These are phyloP conservation scores for Drosophila pseudoananassae DNA, from an alignment of 1,140 invertebrate species.

Conservation along the genomic window DNA sequence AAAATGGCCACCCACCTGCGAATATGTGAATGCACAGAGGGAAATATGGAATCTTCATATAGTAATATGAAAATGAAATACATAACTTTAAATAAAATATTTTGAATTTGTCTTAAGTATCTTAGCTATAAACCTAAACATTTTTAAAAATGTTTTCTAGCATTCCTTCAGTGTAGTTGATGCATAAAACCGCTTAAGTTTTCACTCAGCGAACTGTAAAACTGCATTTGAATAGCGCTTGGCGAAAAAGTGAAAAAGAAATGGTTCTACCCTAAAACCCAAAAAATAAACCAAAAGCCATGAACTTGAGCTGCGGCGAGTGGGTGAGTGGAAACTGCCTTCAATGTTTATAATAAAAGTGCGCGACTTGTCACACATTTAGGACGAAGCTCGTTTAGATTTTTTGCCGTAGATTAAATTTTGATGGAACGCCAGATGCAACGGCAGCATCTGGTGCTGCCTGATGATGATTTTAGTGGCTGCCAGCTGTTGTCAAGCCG, in stretches of 20 bases:
- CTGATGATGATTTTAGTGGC: slow-evolving; percentile 60
- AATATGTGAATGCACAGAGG: neutral
- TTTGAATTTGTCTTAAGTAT: neutral
- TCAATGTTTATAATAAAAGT: slow-evolving; percentile 70
- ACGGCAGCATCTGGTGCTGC: slow-evolving; percentile 29
- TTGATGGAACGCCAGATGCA: slow-evolving; percentile 57
- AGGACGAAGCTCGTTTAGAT: slow-evolving; percentile 67
- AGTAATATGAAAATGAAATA: too few relatives aligned
- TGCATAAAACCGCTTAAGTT: slow-evolving; percentile 76
- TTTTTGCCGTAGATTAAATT: slow-evolving; percentile 64
- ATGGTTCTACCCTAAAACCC: slow-evolving; percentile 12
- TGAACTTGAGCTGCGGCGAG: slow-evolving; percentile 50
- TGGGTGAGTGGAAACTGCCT: slow-evolving; percentile 11
- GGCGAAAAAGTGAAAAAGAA: slow-evolving; percentile 13
- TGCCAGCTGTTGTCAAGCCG: slow-evolving; percentile 38
- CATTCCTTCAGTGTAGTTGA: slow-evolving; percentile 5
- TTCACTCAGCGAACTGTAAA: slow-evolving; percentile 78
- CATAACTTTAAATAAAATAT: too few relatives aligned
- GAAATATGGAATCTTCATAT: neutral
- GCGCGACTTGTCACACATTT: slow-evolving; percentile 75
- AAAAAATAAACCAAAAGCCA: slow-evolving; percentile 11
- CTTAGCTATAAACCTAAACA: neutral
- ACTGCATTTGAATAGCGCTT: slow-evolving; percentile 71
- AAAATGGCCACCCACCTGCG: slow-evolving; percentile 42
- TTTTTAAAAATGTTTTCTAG: neutral